Base-by-base conservation (phyloP, 2,888 invertebrate genomes). In the Alitta virens region DNA sequence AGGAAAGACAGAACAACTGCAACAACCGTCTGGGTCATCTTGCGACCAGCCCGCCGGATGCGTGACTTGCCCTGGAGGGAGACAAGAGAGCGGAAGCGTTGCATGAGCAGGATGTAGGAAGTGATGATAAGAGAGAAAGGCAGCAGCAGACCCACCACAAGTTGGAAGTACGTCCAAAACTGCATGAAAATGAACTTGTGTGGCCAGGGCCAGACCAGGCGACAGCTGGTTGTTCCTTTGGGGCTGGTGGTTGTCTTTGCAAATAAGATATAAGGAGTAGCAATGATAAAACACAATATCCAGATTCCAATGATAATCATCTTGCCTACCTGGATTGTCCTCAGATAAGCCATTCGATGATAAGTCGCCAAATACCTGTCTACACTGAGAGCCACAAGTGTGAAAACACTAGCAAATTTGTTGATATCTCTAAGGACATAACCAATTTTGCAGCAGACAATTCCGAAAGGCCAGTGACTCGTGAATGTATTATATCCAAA, bases 331-430 rank as follows among this genome's bases (percentile, higher is more conserved):
- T 49, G 56, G 25, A 52, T 50, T 2, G 58, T 59, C 24, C 63
- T 27, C 7, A 64, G 42, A 42, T 62, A 55, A 27, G 43, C 33
- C 46, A 64, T 51, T 18, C 38, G 23, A 26, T 62, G 51, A 33
- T 24, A 62, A 21, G 54, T 60, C 24, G 69, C 69, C 26, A 67
- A 27, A 46, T 61, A 66, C 2, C 67, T 62, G 27, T 68, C 66
- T 14, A 65, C 55, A 12, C 63, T 53, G 46, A 69, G 61, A 18
- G 64, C 65, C 1, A 65, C 64, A 43, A 69, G 46, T 0, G 66
- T 66, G 49, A 66, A 63, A 23, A 68, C 60, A 24, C 63, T 64
- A 1, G 62, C 54, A 33, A 58, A 64, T 38, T 62, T 64, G 62
- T 58, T 64, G 40, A 61, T 62, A 21, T 64, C 64, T 9, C 64